Evolutionary conservation across 2,797 vertebrate genomes (phyloP), one percentile per base, ranked within the genome.

Genomic region (Microctenopoma lineatum): DNA sequence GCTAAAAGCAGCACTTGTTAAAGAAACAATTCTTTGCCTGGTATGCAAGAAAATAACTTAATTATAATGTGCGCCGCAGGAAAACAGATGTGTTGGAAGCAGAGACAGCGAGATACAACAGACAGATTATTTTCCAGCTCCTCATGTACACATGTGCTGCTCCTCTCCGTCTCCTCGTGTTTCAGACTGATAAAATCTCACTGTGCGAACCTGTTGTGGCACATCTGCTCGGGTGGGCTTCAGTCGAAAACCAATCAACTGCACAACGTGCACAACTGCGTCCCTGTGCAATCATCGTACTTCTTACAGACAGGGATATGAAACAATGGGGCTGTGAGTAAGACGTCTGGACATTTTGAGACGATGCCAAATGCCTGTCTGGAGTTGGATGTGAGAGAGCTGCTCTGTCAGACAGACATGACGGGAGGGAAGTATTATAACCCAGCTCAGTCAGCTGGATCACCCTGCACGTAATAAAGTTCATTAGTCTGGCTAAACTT

Each of bases 291-390:
- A 92, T 91, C 85, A 91, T 83, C 81, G 72, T 63, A 84, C 85
- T 41, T 79, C 82, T 86, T 82, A 88, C 84, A 70, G 67, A 86
- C 80, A 86, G 75, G 87, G 84, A 89, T 90, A 84, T 87, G 90
- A 91, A 92, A 91, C 90, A 92, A 91, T 90, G 84, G 81, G 75
- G 75, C 91, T 91, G 90, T 92, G 90, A 93, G 90, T 92, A 90
- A 93, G 92, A 91, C 38, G 91, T 92, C 91, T 92, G 90, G 90
- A 92, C 88, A 84, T 90, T 89, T 90, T 92, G 90, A 90, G 84
- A 65, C 47, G 0, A 59, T 61, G 92, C 90, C 92, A 92, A 91
- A 90, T 87, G 90, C 89, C 90, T 91, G 89, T 92, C 90, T 91
- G 82, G 90, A 77, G 81, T 85, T 83, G 79, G 56, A 86, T 85